A percentile compares a stretch with the other conserved stretches of the same genome.
phyloP scores from a whole-genome alignment of 2,888 invertebrate species.

The Anaspis maculata region DNA sequence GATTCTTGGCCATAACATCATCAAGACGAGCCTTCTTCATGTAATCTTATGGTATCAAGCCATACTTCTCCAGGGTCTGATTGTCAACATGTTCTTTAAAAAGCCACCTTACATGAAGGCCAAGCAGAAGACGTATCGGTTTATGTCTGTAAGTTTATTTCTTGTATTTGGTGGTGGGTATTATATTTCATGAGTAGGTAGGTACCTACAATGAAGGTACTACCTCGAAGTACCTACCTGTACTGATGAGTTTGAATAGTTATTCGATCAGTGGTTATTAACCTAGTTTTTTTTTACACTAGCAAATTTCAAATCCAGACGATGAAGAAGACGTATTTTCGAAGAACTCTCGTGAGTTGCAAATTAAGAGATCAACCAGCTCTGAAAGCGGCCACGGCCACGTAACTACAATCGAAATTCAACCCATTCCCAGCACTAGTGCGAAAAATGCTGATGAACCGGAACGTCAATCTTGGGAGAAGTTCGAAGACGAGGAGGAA shows the following conservation, averaged over 20 bases:
- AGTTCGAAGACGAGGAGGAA: slow-evolving; percentile 26
- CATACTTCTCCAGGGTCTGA: slow-evolving; percentile 49
- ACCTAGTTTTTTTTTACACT: too few relatives aligned
- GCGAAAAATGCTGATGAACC: not conserved
- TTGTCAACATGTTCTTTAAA: slow-evolving; percentile 47
- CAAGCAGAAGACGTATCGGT: slow-evolving; percentile 25
- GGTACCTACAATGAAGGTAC: too few relatives aligned
- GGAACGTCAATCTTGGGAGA: slow-evolving; percentile 20
- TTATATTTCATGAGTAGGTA: too few relatives aligned
- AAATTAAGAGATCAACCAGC: slow-evolving; percentile 27
- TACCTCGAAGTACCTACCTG: too few relatives aligned
- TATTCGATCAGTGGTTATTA: too few relatives aligned
- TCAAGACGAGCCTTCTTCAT: slow-evolving; percentile 37
- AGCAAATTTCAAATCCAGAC: too few relatives aligned
- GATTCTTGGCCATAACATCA: slow-evolving; percentile 45
- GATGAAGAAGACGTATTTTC: slow-evolving; percentile 52
- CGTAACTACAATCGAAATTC: slow-evolving; percentile 15
- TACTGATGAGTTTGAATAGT: too few relatives aligned
- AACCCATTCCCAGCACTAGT: slow-evolving; percentile 5
- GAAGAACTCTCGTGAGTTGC: slow-evolving; percentile 31
- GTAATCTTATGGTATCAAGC: slow-evolving; percentile 52
- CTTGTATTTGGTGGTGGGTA: too few relatives aligned
- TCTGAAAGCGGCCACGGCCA: slow-evolving; percentile 17
- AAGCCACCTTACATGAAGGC: slow-evolving; percentile 47
- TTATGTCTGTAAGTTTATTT: slow-evolving; percentile 33